Percentiles rank a stretch among this genome's conserved stretches.
Evolutionary conservation across 92 coral and sea anemone species (phyloP).

Genomic region (Pocillopora meandrina): DNA sequence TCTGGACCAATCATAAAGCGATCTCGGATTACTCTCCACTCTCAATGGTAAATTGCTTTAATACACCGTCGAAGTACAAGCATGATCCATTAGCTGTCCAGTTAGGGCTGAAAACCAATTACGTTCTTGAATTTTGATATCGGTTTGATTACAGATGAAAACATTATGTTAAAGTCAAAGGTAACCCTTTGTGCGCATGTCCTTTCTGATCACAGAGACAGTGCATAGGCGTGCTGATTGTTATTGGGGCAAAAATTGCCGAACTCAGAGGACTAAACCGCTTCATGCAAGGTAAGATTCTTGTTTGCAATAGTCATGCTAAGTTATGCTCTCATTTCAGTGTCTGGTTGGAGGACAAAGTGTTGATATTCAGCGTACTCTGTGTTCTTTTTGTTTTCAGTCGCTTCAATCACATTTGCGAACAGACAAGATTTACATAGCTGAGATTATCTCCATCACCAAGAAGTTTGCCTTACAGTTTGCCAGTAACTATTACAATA

Average conservation of each 20-base stretch:
- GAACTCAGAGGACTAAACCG: slow-evolving; percentile 81
- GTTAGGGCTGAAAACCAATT: too few species aligned
- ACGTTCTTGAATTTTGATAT: too few species aligned
- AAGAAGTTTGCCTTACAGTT: too few species aligned
- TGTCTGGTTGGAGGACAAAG: neutral
- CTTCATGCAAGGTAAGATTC: slow-evolving; percentile 84
- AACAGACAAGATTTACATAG: slow-evolving; percentile 78
- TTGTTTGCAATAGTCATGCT: neutral
- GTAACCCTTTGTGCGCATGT: neutral
- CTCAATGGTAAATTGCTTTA: too few species aligned
- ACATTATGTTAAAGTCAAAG: neutral
- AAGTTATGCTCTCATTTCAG: neutral
- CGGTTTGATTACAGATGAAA: neutral
- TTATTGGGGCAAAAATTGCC: slow-evolving; percentile 92
- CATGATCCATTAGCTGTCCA: too few species aligned
- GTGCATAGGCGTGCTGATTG: slow-evolving; percentile 84
- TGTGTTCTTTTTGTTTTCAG: slow-evolving; percentile 53
- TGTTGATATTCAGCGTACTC: neutral
- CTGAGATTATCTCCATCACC: neutral
- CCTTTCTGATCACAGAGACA: slow-evolving; percentile 47
- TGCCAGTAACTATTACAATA: too few species aligned
- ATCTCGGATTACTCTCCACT: too few species aligned
- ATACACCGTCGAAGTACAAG: too few species aligned
- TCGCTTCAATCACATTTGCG: slow-evolving; percentile 88
- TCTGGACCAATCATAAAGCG: too few species aligned